Base-by-base conservation (phyloP, 2,888 invertebrate genomes). In the Pandemis cinnamomeana region DNA sequence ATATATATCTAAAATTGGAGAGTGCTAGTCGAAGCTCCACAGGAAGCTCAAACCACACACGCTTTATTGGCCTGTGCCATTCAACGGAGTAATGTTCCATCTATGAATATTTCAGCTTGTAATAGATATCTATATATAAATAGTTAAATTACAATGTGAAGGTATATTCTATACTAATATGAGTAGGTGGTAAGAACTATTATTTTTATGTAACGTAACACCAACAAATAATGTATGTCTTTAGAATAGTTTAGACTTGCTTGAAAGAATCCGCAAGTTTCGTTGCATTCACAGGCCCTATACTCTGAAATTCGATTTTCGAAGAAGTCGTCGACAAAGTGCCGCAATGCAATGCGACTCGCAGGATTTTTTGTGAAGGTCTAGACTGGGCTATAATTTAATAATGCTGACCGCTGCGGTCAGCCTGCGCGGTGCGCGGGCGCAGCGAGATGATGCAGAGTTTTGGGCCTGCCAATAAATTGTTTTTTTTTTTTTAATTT, bases 371-470 rank as follows among this genome's bases (percentile, higher is more conserved):
- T 36, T 36, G 27, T 36, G 27, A 36, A 36, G 0, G 27, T 36
- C 27, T 36, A 4, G 27, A 36, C 27, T 36, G 27, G 27, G 27
- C 27, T 46, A 11, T 46, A 10, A 85, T 87, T 87, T 87, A 82
- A 82, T 87, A 85, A 87, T 78, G 69, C 77, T 78, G 82, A 55
- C 51, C 46, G 83, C 78, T 87, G 88, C 83, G 89, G 88, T 87
- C 55, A 46, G 83, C 72, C 71, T 77, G 78, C 79, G 76, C 75
- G 83, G 84, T 71, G 72, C 77, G 78, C 80, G 76, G 75, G 83
- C 87, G 88, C 86, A 88, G 88, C 88, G 86, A 81, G 87, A 87
- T 90, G 91, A 91, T 83, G 86, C 76, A 80, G 89, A 90, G 81
- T 84, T 89, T 89, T 87, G 48, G 58, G 51, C 71, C 66, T 66